phyloP scores from a whole-genome alignment of 2,888 invertebrate species.

The Anagyrus pseudococci region DNA sequence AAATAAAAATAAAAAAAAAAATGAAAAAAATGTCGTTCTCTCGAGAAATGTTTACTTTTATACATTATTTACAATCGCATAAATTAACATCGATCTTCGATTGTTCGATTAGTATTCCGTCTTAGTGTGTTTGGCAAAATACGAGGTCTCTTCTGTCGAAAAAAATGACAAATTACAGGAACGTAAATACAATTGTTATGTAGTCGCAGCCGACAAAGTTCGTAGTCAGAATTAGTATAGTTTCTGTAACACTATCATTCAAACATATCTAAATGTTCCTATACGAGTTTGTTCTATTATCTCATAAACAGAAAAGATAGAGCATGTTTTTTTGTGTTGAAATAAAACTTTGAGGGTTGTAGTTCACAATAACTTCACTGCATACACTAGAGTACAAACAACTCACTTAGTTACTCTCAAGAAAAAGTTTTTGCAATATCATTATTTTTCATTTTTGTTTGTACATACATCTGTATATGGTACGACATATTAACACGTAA shows the following conservation, averaged over 20 bases:
- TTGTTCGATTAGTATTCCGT: constrained; percentile 28
- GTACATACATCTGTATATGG: constrained; percentile 25
- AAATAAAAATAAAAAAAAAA: constrained; percentile 26
- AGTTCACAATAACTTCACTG: constrained; percentile 36
- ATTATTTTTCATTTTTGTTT: constrained; percentile 18
- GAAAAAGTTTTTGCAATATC: constrained; percentile 18
- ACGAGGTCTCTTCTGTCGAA: constrained; percentile 22
- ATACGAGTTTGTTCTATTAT: constrained; percentile 6
- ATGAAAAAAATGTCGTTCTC: constrained; percentile 25
- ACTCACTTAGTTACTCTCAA: constrained; percentile 15
- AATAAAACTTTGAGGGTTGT: no score
- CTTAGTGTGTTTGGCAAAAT: constrained; percentile 25
- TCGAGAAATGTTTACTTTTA: constrained; percentile 35
- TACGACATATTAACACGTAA: constrained; percentile 25
- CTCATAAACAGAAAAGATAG: no score
- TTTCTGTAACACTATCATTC: constrained; percentile 5
- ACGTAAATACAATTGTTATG: constrained; percentile 24
- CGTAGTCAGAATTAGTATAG: constrained; percentile 20
- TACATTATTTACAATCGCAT: constrained; percentile 40
- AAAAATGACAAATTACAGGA: constrained; percentile 24
- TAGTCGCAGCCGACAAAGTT: constrained; percentile 8
- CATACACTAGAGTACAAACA: constrained; percentile 33
- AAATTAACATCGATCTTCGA: constrained; percentile 35
- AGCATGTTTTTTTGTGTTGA: no score
- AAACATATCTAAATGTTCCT: constrained; percentile 15